Conservation (phyloP, 2,888 invertebrate species). For the Cataglyphis livida region DNA sequence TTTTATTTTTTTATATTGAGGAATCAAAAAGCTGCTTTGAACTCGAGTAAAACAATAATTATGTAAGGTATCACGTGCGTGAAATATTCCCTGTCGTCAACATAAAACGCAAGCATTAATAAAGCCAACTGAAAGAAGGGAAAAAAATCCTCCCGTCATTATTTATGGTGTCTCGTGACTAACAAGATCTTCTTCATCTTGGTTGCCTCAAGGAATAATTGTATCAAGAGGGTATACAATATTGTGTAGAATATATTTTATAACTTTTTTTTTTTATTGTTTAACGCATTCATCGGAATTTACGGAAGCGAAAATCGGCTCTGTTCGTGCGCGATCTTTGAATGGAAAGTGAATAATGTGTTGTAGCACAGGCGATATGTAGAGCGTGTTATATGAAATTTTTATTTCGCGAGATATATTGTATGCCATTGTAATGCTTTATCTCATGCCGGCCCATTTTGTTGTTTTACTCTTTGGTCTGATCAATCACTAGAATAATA, state of each 20-base stretch:
- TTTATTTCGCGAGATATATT: slow-evolving; percentile 21
- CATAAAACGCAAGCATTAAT: slow-evolving; percentile 30
- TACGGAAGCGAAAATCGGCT: neutral
- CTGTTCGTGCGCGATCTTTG: slow-evolving; percentile 23
- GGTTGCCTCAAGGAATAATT: neutral
- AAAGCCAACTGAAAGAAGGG: neutral
- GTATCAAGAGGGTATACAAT: neutral
- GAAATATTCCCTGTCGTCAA: slow-evolving; percentile 35
- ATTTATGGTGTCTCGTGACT: slow-evolving; percentile 31
- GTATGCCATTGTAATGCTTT: neutral
- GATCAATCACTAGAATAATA: slow-evolving; percentile 2
- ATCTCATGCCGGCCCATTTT: neutral
- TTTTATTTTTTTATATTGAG: neutral
- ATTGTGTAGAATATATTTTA: neutral
- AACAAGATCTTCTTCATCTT: slow-evolving; percentile 31
- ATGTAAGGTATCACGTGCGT: neutral
- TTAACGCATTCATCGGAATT: neutral
- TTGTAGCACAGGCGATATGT: slow-evolving; percentile 16
- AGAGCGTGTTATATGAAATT: slow-evolving; percentile 18
- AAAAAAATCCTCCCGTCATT: slow-evolving; percentile 24
- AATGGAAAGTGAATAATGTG: slow-evolving; percentile 4
- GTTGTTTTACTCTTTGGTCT: slow-evolving; percentile 3
- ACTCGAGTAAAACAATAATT: neutral
- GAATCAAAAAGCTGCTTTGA: neutral
- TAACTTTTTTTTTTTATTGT: neutral